phyloP scores from a whole-genome alignment of 1,140 invertebrate genomes.

The Drosophila eugracilis region DNA sequence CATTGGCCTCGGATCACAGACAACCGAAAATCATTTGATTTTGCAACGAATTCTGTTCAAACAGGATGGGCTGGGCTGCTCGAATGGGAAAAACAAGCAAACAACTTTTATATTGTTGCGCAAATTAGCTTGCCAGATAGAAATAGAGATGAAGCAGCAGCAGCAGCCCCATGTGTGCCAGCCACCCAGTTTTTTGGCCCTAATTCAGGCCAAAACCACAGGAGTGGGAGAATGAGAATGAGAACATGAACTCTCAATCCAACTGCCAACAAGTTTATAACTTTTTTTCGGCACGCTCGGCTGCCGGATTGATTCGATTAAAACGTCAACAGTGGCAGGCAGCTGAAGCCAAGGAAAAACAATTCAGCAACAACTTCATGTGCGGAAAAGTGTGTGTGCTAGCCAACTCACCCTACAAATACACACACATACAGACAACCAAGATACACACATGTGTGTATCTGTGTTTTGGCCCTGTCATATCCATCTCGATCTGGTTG shows the following conservation, averaged over 20 bases:
- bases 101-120: constrained; percentile 58
- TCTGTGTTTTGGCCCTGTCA: constrained; percentile 64
- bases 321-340: constrained; percentile 72
- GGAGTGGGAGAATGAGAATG: not conserved
- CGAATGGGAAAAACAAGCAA: constrained; percentile 39
- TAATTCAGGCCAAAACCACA: constrained; percentile 10
- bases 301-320: constrained; percentile 76
- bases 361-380: constrained; percentile 56
- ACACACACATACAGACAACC: too few species aligned
- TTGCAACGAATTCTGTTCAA: constrained; percentile 23
- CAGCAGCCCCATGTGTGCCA: constrained; percentile 14
- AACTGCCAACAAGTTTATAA: constrained; percentile 73
- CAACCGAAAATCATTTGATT: constrained; percentile 51
- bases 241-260: constrained; percentile 46
- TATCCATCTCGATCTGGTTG: constrained; percentile 75
- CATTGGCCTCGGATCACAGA: constrained; percentile 8
- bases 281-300: constrained; percentile 59
- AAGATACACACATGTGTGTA: not conserved
- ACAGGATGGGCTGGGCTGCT: constrained; percentile 12
- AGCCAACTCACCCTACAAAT: constrained; percentile 1
- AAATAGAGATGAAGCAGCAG: constrained; percentile 28
- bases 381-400: constrained; percentile 13
- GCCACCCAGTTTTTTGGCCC: not conserved
- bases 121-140: constrained; percentile 70
- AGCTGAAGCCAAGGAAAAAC: constrained; percentile 56